phyloP scores from a whole-genome alignment of 2,888 invertebrate genomes.

The Syrista parreyssii region DNA sequence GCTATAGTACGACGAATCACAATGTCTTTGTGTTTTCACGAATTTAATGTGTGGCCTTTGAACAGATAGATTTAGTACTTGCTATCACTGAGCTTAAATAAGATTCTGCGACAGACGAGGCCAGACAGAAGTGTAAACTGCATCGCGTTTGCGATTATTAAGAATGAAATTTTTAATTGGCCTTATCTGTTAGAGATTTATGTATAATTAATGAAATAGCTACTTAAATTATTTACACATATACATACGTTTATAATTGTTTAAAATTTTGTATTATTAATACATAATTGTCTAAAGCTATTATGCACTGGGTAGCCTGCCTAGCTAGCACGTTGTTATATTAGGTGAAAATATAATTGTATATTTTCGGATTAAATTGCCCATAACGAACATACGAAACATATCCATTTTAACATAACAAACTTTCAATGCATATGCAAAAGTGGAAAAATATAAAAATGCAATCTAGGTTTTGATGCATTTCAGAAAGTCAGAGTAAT shows the following conservation, averaged over 20 bases:
- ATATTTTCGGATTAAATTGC: constrained; percentile 35
- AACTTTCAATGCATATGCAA: constrained; percentile 21
- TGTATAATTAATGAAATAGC: constrained; percentile 13
- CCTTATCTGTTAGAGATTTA: constrained; percentile 7
- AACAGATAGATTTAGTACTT: background rate
- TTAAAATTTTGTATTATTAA: constrained; percentile 28
- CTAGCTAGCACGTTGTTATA: constrained; percentile 28
- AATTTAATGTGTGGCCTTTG: background rate
- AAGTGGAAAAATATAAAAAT: constrained; percentile 24
- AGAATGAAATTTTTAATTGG: background rate
- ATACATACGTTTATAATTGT: constrained; percentile 29
- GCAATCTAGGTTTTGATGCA: constrained; percentile 11
- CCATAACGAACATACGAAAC: constrained; percentile 20
- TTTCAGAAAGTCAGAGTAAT: constrained; percentile 15
- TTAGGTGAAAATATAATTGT: constrained; percentile 22
- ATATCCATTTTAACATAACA: constrained; percentile 15
- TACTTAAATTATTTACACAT: constrained; percentile 43
- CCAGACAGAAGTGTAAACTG: background rate
- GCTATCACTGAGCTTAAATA: background rate
- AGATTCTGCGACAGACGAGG: background rate
- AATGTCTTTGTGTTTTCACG: background rate
- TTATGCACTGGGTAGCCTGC: constrained; percentile 38
- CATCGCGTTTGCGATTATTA: background rate
- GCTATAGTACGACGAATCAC: background rate
- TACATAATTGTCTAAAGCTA: constrained; percentile 30